Evolutionary conservation across 2,113 vertebrate genomes (phyloP).

Genomic region (Nothocercus nigrocapillus): DNA sequence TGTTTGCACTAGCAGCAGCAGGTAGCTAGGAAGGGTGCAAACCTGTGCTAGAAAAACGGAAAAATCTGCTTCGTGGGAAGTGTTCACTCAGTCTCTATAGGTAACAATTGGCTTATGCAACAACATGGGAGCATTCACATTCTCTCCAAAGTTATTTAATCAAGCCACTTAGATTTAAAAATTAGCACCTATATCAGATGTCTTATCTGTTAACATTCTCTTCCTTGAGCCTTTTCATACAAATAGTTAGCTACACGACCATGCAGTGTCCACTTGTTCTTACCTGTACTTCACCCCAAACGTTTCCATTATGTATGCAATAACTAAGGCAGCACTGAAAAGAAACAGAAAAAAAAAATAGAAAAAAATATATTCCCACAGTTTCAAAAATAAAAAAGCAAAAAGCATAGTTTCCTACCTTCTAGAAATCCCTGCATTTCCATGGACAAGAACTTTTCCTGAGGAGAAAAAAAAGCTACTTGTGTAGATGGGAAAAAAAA

Average conservation of each 20-base stretch:
- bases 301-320: slow-evolving; percentile 99
- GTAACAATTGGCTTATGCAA: background rate
- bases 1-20: background rate
- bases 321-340: slow-evolving; percentile 97
- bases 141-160: background rate
- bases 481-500: background rate
- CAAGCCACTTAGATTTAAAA: background rate
- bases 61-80: background rate
- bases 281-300: slow-evolving; percentile 99
- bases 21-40: background rate
- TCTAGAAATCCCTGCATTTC: slow-evolving; percentile 99
- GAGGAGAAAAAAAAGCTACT: background rate
- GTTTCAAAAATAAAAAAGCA: background rate
- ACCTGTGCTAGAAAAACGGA: background rate
- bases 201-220: background rate
- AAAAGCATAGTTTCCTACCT: slow-evolving; percentile 80
- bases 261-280: background rate
- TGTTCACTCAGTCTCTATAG: background rate
- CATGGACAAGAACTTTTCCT: slow-evolving; percentile 98
- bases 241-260: background rate
- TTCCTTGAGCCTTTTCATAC: background rate
- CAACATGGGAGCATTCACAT: rapidly evolving
- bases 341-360: background rate
- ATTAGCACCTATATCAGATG: background rate
- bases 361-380: background rate